A percentile compares a stretch with the other conserved stretches of the same genome.
Conservation (phyloP, 2,797 vertebrate species). For the Chelmon rostratus region DNA sequence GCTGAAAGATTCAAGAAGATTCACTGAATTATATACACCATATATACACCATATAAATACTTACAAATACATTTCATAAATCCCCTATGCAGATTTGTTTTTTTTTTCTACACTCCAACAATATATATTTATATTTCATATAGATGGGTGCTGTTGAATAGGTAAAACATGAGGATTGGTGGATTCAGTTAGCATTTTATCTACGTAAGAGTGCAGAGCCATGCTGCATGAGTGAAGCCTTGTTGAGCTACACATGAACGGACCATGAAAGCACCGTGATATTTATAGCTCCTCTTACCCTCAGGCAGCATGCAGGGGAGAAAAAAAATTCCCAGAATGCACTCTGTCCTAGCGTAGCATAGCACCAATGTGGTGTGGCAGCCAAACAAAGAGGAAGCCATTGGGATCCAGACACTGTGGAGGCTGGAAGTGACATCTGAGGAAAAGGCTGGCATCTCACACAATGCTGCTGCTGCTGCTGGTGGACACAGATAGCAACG, state of each 20-base stretch:
- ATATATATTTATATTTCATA: neutral
- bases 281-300: constrained; percentile 81
- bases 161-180: constrained; percentile 1
- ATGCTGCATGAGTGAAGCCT: constrained; percentile 62
- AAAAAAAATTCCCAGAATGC: constrained; percentile 75
- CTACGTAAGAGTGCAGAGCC: constrained; percentile 25
- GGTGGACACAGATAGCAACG: constrained; percentile 44
- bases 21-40: neutral
- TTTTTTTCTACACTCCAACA: neutral
- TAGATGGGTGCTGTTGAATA: neutral
- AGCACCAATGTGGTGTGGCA: constrained; percentile 58
- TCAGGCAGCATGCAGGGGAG: constrained; percentile 67
- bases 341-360: constrained; percentile 47
- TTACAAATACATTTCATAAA: neutral
- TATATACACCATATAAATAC: neutral
- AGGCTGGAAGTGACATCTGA: constrained; percentile 58
- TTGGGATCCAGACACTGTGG: constrained; percentile 48
- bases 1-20: neutral
- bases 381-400: constrained; percentile 62
- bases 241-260: constrained; percentile 80
- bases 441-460: constrained; percentile 34
- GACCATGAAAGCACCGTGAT: constrained; percentile 67
- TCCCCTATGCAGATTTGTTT: neutral
- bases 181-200: neutral
- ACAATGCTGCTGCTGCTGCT: constrained; percentile 38